Evolutionary conservation across 2,888 invertebrate species (phyloP).

Genomic region (Plagiodera versicolora): DNA sequence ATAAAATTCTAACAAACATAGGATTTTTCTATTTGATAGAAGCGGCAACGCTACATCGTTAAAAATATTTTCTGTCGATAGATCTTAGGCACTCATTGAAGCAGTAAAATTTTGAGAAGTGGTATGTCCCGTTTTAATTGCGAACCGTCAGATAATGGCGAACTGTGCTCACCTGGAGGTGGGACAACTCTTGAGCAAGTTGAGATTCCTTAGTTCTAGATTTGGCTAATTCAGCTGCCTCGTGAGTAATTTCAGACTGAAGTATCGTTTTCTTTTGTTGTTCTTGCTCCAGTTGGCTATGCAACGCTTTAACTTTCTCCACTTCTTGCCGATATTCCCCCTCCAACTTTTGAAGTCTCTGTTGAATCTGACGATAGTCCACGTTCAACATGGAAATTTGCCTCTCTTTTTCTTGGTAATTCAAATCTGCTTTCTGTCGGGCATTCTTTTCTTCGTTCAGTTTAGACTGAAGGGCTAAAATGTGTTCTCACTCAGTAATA

Average conservation of each 20-base stretch:
- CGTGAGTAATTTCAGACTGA: slow-evolving; percentile 78
- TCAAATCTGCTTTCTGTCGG: slow-evolving; percentile 82
- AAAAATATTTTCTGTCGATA: too few relatives aligned
- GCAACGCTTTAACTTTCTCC: slow-evolving; percentile 81
- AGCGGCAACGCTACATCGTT: too few relatives aligned
- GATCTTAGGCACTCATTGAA: too few relatives aligned
- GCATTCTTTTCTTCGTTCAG: slow-evolving; percentile 87
- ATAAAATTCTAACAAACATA: too few relatives aligned
- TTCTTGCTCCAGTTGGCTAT: slow-evolving; percentile 90
- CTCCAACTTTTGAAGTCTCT: slow-evolving; percentile 85
- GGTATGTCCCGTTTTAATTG: too few relatives aligned
- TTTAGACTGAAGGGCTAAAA: slow-evolving; percentile 83
- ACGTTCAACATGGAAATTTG: slow-evolving; percentile 94
- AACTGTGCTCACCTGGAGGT: slow-evolving; percentile 50
- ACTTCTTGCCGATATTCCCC: slow-evolving; percentile 88
- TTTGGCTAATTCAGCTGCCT: slow-evolving; percentile 70
- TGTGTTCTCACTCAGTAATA: background rate
- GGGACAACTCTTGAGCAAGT: slow-evolving; percentile 67
- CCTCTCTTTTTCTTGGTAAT: slow-evolving; percentile 88
- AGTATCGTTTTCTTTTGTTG: slow-evolving; percentile 80
- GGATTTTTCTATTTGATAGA: too few relatives aligned
- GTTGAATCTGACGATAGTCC: slow-evolving; percentile 92
- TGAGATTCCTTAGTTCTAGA: slow-evolving; percentile 74
- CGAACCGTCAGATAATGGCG: too few relatives aligned
- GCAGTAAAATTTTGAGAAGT: too few relatives aligned